These are phyloP conservation scores for Galaxea fascicularis DNA, from an alignment of 92 coral and sea anemone genomes.

Conservation along the genomic window DNA sequence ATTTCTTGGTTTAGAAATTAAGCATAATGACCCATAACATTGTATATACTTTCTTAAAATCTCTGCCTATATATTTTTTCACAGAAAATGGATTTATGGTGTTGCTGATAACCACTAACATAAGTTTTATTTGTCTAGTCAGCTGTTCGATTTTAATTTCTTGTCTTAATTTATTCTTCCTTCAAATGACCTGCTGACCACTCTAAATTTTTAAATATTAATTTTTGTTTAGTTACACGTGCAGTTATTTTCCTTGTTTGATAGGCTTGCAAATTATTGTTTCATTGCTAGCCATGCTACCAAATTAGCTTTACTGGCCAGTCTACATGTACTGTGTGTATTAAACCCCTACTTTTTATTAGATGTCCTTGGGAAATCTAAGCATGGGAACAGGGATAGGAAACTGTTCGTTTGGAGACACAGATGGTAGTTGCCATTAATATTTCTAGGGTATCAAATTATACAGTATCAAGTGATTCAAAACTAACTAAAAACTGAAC, in stretches of 20 bases:
- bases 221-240: conserved; percentile 9
- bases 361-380: too few relatives aligned
- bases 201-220: conserved; percentile 6
- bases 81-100: not conserved
- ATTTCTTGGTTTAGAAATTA: conserved; percentile 16
- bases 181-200: conserved; percentile 44
- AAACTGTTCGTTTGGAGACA: too few relatives aligned
- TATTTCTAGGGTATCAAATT: too few relatives aligned
- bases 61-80: not conserved
- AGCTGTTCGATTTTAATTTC: conserved; percentile 14
- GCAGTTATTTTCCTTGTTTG: not conserved
- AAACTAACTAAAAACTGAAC: too few relatives aligned
- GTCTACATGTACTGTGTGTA: too few relatives aligned
- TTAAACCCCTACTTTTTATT: too few relatives aligned
- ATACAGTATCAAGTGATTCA: too few relatives aligned
- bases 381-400: too few relatives aligned
- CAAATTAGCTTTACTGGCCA: too few relatives aligned
- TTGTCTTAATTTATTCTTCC: conserved; percentile 1
- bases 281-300: too few relatives aligned
- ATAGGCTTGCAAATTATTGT: not conserved
- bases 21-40: not conserved
- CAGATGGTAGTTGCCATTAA: too few relatives aligned
- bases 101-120: not conserved
- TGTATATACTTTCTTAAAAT: not conserved
- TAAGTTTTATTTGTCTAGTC: not conserved